Evolutionary conservation across 2,888 invertebrate genomes (phyloP).

Genomic region (Spodoptera picta): DNA sequence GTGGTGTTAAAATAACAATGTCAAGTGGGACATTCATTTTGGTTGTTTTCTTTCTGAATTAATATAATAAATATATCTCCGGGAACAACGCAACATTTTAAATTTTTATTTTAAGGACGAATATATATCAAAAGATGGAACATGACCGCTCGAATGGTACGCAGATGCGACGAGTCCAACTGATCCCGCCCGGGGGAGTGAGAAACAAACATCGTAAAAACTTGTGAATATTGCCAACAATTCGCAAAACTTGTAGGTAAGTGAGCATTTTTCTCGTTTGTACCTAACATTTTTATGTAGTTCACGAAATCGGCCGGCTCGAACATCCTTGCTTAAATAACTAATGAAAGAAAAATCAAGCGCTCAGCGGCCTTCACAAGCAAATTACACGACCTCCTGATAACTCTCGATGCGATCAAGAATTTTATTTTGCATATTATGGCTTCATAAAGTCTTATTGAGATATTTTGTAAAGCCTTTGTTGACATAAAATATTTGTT

Average conservation of each 20-base stretch:
- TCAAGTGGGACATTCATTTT: conserved; percentile 44
- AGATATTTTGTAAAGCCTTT: conserved; percentile 63
- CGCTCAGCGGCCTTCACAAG: conserved; percentile 57
- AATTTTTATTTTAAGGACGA: conserved; percentile 57
- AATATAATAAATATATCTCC: conserved; percentile 26
- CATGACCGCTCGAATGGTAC: conserved; percentile 73
- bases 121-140: conserved; percentile 70
- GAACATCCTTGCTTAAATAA: conserved; percentile 60
- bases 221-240: conserved; percentile 77
- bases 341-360: conserved; percentile 71
- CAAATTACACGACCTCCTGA: conserved; percentile 60
- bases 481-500: conserved; percentile 62
- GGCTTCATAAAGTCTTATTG: conserved; percentile 68
- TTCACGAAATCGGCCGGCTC: conserved; percentile 59
- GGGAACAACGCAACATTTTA: conserved; percentile 50
- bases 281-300: conserved; percentile 60
- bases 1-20: conserved; percentile 41
- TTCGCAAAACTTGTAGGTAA: conserved; percentile 74
- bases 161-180: conserved; percentile 78
- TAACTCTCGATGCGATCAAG: conserved; percentile 64
- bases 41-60: conserved; percentile 51
- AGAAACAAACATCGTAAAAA: conserved; percentile 80
- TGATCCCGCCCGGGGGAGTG: conserved; percentile 70
- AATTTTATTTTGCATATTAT: conserved; percentile 71
- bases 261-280: conserved; percentile 71